Base-by-base conservation (phyloP, 2,888 invertebrate species). In the Chymomyza fuscimana region DNA sequence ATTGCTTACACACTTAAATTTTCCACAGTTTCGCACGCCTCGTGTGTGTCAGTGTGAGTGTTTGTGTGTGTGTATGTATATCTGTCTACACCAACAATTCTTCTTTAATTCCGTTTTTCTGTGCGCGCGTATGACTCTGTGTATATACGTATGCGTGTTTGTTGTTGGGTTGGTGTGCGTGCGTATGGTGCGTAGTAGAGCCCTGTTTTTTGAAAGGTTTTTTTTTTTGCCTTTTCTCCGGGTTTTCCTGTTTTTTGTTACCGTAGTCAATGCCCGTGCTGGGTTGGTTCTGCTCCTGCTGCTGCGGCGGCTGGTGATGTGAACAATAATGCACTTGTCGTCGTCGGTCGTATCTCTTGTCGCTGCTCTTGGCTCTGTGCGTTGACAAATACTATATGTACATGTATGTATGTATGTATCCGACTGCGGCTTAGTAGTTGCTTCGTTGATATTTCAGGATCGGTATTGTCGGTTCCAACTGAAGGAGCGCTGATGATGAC, bases 351-450 rank as follows among this genome's bases (percentile, higher is more conserved):
- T 32, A 32, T 32, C 19, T 19, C 19, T 19, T 72, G 67, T 67
- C 72, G 67, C 67, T 74, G 70, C 19, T 19, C 19, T 19, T 72
- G 67, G 69, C 72, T 69, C 67, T 74, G 70, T 36, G 69, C 50
- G 66, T 68, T 71, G n/a, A 65, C 62, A 40, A 36, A 36, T 5
- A 36, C 67, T 69, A 67, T 73, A 59, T 50, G 68, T 72, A 69
- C 68, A 72, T 80, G 74, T 78, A 77, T 81, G 75, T 80, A 73
- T 75, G 73, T 74, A 74, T 71, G 51, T 51, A 50, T 65, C 61
- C 40, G 36, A 61, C 40, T 40, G 32, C 25, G 36, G 40, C 32
- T 46, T 12, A 46, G 40, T 46, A 12, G 36, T 40, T 36, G 16
- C n/a, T 59, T 62, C 40, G n/a, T 62, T 25, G 7, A 40, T 10